Evolutionary conservation across 2,888 invertebrate species (phyloP), one percentile per base, ranked within the genome.

Genomic region (Drosophila maculinotata): DNA sequence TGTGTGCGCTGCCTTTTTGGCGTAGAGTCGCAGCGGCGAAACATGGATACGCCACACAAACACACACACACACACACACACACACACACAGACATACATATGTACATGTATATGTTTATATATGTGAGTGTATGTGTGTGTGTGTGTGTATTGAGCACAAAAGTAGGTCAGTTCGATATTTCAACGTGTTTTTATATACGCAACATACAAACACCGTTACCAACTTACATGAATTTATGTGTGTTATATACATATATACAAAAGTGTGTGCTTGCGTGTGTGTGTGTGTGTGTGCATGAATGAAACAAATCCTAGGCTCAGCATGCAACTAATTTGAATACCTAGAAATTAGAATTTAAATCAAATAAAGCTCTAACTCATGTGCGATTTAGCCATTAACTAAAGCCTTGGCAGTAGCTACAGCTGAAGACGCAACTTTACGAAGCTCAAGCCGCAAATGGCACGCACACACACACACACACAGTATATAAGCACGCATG

Each of bases 121-220:
- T 59, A n/a, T 54, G 14, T 39, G 33, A 49, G 23, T 68, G 47
- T 59, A 38, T 58, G 59, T 67, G 63, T 56, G 49, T 67, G 80
- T 70, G 58, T 82, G 52, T 62, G 88, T n/a, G n/a, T n/a, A n/a
- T n/a, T n/a, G n/a, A n/a, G n/a, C n/a, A n/a, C n/a, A n/a, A n/a
- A n/a, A n/a, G 84, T 88, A 81, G 81, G 81, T 81, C 81, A 88
- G 81, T 88, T 88, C 81, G 87, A 81, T 81, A 88, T 83, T 86
- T 79, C 76, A 52, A 79, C 74, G 62, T 62, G 73, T 60, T 59
- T 71, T 57, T 60, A 75, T 60, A 74, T 52, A 74, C 41, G 54
- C 41, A 52, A 66, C 47, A 12, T n/a, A n/a, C 35, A 38, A 39
- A 48, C 60, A 51, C n/a, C 49, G 42, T 45, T 20, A 59, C 14